Evolutionary conservation across 2,888 invertebrate genomes (phyloP).

Genomic region (Troilus luridus): DNA sequence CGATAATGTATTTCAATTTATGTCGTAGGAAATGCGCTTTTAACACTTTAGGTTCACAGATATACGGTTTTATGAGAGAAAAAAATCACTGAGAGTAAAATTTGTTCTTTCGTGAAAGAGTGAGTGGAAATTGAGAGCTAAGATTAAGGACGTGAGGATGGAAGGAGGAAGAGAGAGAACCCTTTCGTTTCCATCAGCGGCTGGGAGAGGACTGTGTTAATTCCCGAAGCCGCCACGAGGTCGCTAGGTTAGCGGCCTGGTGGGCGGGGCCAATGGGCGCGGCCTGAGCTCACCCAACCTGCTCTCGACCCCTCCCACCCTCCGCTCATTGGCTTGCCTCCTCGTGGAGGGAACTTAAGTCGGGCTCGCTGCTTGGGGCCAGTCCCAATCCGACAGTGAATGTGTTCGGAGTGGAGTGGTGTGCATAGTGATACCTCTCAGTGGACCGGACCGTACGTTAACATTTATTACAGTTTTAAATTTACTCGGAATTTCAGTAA

Average conservation of each 20-base stretch:
- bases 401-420: conserved; percentile 56
- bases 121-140: not conserved
- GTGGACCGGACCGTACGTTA: conserved; percentile 39
- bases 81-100: not conserved
- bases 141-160: not conserved
- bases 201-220: conserved; percentile 39
- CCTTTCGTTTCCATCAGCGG: conserved; percentile 15
- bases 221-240: conserved; percentile 45
- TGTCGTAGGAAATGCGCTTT: not conserved
- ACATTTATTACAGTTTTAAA: conserved; percentile 13
- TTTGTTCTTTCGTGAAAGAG: not conserved
- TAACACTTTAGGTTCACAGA: not conserved
- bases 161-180: not conserved
- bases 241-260: not conserved
- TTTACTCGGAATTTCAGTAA: not conserved
- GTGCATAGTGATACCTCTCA: conserved; percentile 48
- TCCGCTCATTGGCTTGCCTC: conserved; percentile 48
- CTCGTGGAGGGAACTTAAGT: conserved; percentile 51
- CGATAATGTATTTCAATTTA: not conserved
- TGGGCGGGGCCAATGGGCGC: conserved; percentile 33
- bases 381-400: conserved; percentile 57
- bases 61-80: not conserved
- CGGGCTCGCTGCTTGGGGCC: not conserved
- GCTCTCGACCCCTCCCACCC: conserved; percentile 31
- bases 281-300: not conserved